Base-by-base conservation (phyloP, 2,888 invertebrate genomes). In the Chloroclystis v-ata region DNA sequence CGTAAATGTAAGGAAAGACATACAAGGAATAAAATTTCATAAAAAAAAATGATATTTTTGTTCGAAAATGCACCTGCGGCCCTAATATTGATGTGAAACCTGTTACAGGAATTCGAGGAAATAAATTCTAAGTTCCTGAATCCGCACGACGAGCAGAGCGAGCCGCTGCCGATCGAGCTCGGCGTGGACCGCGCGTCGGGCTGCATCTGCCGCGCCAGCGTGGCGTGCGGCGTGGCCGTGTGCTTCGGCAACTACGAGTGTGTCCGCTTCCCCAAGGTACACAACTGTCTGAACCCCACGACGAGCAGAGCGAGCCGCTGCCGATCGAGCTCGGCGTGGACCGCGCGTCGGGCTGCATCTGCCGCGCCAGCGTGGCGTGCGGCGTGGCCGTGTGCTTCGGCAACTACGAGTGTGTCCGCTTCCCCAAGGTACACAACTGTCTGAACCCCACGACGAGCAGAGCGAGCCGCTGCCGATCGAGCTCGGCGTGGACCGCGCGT, bases 241-340 rank as follows among this genome's bases (percentile, higher is more conserved):
- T 90, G 90, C 60, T 90, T 88, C 46, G 90, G 90, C 4, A 83
- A 87, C 44, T 86, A 83, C 28, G 78, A 74, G 14, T 91, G 91
- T 62, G 72, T 54, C 49, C 69, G 54, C 11, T 89, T 90, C 60
- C 90, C 91, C 0, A 78, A 78, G 73, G 86, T 85, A 13, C n/a
- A 6, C 28, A 68, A 63, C 43, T 65, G 75, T 38, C 56, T 75
- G 1, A 66, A 67, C 24, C 71, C 75, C 69, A 65, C 8, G 71
- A 69, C 42, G 65, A 69, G 28, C 63, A 59, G 20, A 69, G 59
- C 6, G 71, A 75, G 33, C 59, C 62, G 0, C 61, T 87, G 2
- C 86, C 87, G 0, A 58, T 78, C 0, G 68, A 73, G 38, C 59
- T 87, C 1, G 82, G 78, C 0, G 68, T 67, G 28, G 87, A 88